Evolutionary conservation across 2,113 vertebrate genomes (phyloP).

Genomic region (Megaptera novaeangliae): DNA sequence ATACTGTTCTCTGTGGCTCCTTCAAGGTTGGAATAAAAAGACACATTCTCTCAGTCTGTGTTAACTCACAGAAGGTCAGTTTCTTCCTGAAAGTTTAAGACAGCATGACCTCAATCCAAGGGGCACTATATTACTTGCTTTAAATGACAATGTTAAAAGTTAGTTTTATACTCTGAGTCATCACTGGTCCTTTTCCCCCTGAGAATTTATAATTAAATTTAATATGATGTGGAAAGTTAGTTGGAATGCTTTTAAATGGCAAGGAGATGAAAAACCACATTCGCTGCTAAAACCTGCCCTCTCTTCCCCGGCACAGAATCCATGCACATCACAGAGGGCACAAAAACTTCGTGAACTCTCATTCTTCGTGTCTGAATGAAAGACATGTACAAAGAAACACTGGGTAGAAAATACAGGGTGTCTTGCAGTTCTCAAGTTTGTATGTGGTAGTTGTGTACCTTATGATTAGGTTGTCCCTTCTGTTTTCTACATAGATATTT

Average conservation of each 20-base stretch:
- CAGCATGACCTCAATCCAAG: not conserved
- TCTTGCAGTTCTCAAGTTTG: not conserved
- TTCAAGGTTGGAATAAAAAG: not conserved
- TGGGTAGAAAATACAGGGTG: not conserved
- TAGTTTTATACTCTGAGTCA: slow-evolving; percentile 8
- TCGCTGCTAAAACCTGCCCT: not conserved
- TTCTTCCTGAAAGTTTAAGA: not conserved
- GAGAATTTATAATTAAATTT: slow-evolving; percentile 38
- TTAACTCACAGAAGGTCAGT: not conserved
- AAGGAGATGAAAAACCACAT: slow-evolving; percentile 31
- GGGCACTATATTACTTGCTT: not conserved
- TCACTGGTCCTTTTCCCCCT: not conserved
- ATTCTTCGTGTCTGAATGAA: not conserved
- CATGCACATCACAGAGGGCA: not conserved
- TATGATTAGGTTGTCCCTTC: not conserved
- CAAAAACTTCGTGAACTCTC: not conserved
- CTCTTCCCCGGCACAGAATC: not conserved
- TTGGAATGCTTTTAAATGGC: slow-evolving; percentile 38
- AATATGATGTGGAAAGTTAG: slow-evolving; percentile 39
- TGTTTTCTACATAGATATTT: not conserved
- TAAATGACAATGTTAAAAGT: slow-evolving; percentile 36
- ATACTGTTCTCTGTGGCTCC: not conserved
- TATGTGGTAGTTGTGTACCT: not conserved
- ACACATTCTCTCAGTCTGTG: not conserved
- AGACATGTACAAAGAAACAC: not conserved